Evolutionary conservation across 2,113 vertebrate species (phyloP), one percentile per base, ranked within the genome.

Genomic region (Smithornis capensis): DNA sequence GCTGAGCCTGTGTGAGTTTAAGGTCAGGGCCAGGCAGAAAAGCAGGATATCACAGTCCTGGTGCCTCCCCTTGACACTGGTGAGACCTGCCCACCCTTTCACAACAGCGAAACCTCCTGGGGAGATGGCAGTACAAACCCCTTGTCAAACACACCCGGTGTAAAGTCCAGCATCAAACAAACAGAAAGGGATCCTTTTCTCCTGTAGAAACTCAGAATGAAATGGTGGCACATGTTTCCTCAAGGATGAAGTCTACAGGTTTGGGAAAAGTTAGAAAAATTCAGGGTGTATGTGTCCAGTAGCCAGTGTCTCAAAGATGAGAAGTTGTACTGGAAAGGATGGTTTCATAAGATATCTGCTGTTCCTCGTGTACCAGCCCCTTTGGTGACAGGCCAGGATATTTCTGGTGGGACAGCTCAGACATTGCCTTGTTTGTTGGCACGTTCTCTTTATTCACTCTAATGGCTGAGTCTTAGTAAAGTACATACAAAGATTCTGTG

Each of bases 41-140:
- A 37, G 18, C 69, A 79, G 62, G 42, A 19, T 31, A 18, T 7
- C 3, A 0, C 44, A 57, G 28, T 7, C 38, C 42, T 55, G 29
- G 11, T 53, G n/a, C 25, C 14, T 11, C 17, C 19, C 14, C 7
- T 27, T 42, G 38, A 14, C 4, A 4, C 47, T 57, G 42, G 8
- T 57, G 64, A 27, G 14, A 64, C 23, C 50, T 89, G 42, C 42
- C 45, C 47, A 67, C 10, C 31, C 29, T 73, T 52, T 63, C 19
- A 16, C 4, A 25, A 28, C 31, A 73, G 37, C 0, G 3, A 47
- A 63, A 50, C 6, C 7, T 40, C 11, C 31, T 0, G 0, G 63
- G 50, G 53, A 83, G 59, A 11, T 10, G 4, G 19, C 47, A 63
- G 52, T 4, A 15, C 65, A 67, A 85, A 29, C 5, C 19, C 28